Base-by-base conservation (phyloP, 1,140 invertebrate species). In the Pseudomyrmex flavicornis region DNA sequence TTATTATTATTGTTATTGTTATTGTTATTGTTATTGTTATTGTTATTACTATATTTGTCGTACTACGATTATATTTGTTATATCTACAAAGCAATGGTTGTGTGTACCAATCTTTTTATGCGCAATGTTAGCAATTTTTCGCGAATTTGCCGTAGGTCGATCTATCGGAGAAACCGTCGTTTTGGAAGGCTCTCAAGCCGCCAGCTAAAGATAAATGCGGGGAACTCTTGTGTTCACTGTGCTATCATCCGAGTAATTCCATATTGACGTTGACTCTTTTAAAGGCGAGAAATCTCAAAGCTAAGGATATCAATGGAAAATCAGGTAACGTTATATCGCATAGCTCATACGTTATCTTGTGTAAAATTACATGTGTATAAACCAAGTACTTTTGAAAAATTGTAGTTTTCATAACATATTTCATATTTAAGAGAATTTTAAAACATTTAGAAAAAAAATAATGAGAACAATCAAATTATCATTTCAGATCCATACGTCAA, bases 231-330 rank as follows among this genome's bases (percentile, higher is more conserved):
- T 97, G 98, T 17, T 98, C 98, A 10, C 95, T 99, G 8, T 98
- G 97, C 93, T 99, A 99, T 94, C 97, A 98, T 89, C 98, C 97
- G 12, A 98, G 97, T 92, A 98, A 98, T 94, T 98, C 97, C 59
- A 96, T 98, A 82, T 95, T 98, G 46, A 98, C 98, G 5, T 95
- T 98, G 48, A 97, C 97, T 9, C 95, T 99, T 66, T 95, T 98
- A 79, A 98, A 99, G 94, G 98, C 98, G 22, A 96, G 98, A 88
- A 98, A 98, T 93, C 95, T 99, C 22, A 98, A 98, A 94, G 98
- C 98, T 20, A 98, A 98, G 94, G 98, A 98, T 92, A 98, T 98
- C 91, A 98, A 98, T 88, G 98, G 98, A 90, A 98, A 98, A 95
- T 98, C 98, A 94, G 98, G 98, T 98, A 94, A 95, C 93, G 77